Evolutionary conservation across 2,113 vertebrate genomes (phyloP).

Genomic region (Tupaia chinensis): DNA sequence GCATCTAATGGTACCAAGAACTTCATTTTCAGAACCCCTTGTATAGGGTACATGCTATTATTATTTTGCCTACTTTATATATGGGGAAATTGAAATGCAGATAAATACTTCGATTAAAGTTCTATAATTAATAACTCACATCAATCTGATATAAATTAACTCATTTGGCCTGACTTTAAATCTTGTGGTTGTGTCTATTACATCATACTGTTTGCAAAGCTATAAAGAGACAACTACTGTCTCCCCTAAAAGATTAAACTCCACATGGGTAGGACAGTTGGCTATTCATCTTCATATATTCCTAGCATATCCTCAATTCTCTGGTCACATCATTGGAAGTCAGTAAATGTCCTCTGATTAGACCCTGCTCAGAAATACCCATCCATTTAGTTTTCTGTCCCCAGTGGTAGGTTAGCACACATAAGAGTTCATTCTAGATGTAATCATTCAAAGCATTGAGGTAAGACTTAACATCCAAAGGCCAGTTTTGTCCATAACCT

Average conservation of each 20-base stretch:
- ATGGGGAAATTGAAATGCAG: background rate
- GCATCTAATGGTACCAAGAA: background rate
- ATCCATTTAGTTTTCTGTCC: background rate
- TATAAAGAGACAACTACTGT: background rate
- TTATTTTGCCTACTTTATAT: background rate
- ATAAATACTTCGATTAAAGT: background rate
- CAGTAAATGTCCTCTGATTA: background rate
- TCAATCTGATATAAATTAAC: background rate
- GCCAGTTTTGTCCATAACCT: background rate
- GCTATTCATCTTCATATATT: background rate
- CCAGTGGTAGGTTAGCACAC: background rate
- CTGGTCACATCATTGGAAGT: background rate
- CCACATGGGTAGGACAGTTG: background rate
- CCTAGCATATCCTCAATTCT: too few relatives aligned
- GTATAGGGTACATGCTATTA: background rate
- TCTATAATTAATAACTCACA: background rate
- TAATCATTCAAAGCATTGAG: background rate
- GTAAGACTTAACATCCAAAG: background rate
- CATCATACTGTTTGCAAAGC: background rate
- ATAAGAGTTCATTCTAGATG: background rate
- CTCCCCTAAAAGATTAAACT: background rate
- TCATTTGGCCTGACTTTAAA: background rate
- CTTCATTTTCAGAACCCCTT: conserved; percentile 7
- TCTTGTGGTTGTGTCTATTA: background rate
- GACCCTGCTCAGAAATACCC: background rate